Conservation (phyloP, 2,888 invertebrate genomes). For the Cosmia pyralina region DNA sequence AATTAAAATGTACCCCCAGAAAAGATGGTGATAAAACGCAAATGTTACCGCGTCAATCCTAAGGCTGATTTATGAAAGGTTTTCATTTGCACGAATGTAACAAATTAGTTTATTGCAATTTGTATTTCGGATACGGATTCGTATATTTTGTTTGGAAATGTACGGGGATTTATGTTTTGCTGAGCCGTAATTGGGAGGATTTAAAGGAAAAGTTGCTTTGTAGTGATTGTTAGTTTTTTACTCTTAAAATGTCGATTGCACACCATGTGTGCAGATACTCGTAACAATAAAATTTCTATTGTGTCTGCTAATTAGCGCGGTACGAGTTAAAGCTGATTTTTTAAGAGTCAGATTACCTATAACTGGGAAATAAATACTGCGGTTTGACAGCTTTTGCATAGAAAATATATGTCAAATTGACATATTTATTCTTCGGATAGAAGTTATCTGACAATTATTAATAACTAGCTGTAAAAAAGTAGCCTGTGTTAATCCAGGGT, state of each 20-base stretch:
- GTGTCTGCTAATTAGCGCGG: too few species aligned
- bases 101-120: conserved; percentile 78
- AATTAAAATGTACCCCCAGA: conserved; percentile 74
- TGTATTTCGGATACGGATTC: conserved; percentile 66
- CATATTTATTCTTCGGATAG: not conserved
- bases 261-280: too few species aligned
- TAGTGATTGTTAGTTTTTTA: not conserved
- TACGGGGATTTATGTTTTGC: conserved; percentile 29
- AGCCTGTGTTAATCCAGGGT: too few species aligned
- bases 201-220: not conserved
- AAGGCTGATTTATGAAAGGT: conserved; percentile 75
- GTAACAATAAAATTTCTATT: too few species aligned
- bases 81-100: conserved; percentile 75
- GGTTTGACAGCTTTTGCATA: not conserved
- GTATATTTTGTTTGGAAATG: conserved; percentile 64
- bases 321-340: too few species aligned
- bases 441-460: not conserved
- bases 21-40: conserved; percentile 80
- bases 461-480: too few species aligned
- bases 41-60: conserved; percentile 79
- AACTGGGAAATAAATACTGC: not conserved
- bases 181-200: conserved; percentile 10
- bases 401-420: not conserved
- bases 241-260: too few species aligned
- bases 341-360: not conserved